phyloP scores from a whole-genome alignment of 2,797 vertebrate genomes.

The Dromococcyx pavoninus region DNA sequence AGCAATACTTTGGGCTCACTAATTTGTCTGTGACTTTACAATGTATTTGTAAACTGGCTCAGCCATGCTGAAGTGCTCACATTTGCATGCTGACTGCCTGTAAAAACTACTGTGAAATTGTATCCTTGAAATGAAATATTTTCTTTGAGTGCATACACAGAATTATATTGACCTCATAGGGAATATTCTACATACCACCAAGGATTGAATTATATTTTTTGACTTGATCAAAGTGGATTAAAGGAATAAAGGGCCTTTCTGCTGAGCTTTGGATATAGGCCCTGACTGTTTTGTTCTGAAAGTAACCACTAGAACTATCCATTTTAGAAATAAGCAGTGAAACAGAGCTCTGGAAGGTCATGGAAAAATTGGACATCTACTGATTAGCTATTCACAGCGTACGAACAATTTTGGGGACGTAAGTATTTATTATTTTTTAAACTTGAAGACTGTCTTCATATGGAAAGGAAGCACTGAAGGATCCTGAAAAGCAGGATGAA shows the following conservation, averaged over 20 bases:
- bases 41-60: neutral
- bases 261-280: neutral
- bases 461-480: neutral
- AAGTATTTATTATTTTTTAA: neutral
- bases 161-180: neutral
- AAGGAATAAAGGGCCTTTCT: slow-evolving; percentile 15
- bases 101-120: slow-evolving; percentile 28
- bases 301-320: slow-evolving; percentile 16
- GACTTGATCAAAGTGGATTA: neutral
- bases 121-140: neutral
- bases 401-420: neutral
- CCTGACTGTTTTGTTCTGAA: neutral
- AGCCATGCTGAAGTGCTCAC: neutral
- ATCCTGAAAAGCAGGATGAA: slow-evolving; percentile 6
- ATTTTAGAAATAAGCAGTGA: neutral
- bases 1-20: neutral
- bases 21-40: neutral
- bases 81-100: neutral
- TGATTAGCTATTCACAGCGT: slow-evolving; percentile 12
- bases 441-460: slow-evolving; percentile 3
- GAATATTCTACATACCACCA: slow-evolving; percentile 1
- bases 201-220: neutral
- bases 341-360: slow-evolving; percentile 2
- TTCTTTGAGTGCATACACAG: neutral
- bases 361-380: neutral